Conservation (phyloP, 2,888 invertebrate genomes). For the Ornithoptera alexandrae region DNA sequence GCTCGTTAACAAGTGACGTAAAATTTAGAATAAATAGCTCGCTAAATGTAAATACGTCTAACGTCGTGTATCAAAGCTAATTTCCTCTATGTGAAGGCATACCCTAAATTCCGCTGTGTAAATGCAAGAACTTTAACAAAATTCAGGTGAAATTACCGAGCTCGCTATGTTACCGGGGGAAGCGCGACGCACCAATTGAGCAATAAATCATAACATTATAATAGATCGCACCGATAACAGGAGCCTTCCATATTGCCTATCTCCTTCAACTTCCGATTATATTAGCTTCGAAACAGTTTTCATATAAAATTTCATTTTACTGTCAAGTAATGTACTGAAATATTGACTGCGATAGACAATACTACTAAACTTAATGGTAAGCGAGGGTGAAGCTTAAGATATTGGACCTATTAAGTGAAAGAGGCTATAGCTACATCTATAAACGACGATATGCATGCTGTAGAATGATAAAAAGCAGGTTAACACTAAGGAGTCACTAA, state of each 20-base stretch:
- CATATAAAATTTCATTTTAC: neutral
- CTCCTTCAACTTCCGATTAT: conserved; percentile 15
- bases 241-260: conserved; percentile 5
- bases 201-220: conserved; percentile 76
- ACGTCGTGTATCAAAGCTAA: conserved; percentile 62
- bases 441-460: too few species aligned
- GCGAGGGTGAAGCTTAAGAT: too few species aligned
- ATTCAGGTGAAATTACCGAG: conserved; percentile 62
- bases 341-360: too few species aligned
- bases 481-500: too few species aligned
- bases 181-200: conserved; percentile 66
- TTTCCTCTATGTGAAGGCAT: conserved; percentile 63
- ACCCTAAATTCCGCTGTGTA: conserved; percentile 64
- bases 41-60: conserved; percentile 26
- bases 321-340: neutral
- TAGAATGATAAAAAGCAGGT: too few species aligned
- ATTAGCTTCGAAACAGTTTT: conserved; percentile 3
- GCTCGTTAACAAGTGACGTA: neutral
- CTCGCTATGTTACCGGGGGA: conserved; percentile 39
- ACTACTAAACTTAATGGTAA: too few species aligned
- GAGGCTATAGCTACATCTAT: too few species aligned
- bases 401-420: too few species aligned
- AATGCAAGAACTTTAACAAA: conserved; percentile 60
- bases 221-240: conserved; percentile 47
- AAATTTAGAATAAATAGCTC: neutral